phyloP scores from a whole-genome alignment of 2,888 invertebrate genomes.

The Drosophila neotestacea region DNA sequence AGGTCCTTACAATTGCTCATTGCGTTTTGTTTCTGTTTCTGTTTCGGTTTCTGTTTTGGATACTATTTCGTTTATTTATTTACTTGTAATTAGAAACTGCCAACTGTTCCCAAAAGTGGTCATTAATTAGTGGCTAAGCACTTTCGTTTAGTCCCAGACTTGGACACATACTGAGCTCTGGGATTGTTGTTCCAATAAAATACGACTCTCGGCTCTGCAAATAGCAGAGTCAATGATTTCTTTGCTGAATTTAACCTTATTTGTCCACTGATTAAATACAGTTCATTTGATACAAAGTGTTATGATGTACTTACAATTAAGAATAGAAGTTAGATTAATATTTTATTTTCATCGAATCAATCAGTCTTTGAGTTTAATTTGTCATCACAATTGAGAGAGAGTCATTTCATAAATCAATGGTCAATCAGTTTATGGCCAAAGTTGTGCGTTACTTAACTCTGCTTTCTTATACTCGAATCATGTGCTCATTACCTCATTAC shows the following conservation, averaged over 20 bases:
- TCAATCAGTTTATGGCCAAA: conserved; percentile 14
- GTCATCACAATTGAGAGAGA: neutral
- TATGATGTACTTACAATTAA: neutral
- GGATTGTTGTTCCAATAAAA: conserved; percentile 25
- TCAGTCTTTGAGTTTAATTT: neutral
- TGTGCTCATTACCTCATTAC: conserved; percentile 16
- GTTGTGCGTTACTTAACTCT: conserved; percentile 1
- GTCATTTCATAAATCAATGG: conserved; percentile 12
- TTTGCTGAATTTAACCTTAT: neutral
- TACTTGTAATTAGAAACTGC: conserved; percentile 62
- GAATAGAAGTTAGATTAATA: conserved; percentile 2
- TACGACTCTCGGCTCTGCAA: conserved; percentile 4
- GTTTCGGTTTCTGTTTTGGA: neutral
- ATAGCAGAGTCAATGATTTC: conserved; percentile 20
- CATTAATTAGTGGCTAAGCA: conserved; percentile 59
- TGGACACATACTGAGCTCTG: conserved; percentile 20
- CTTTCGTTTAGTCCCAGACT: conserved; percentile 21
- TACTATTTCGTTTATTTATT: conserved; percentile 41
- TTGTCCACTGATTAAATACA: conserved; percentile 10
- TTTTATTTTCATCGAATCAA: conserved; percentile 7
- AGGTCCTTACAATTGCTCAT: conserved; percentile 17
- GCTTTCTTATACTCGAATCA: conserved; percentile 8
- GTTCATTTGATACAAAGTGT: neutral
- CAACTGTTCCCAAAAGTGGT: conserved; percentile 57
- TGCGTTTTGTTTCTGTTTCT: conserved; percentile 2